Evolutionary conservation across 2,113 vertebrate genomes (phyloP).

Genomic region (Tapirus terrestris): DNA sequence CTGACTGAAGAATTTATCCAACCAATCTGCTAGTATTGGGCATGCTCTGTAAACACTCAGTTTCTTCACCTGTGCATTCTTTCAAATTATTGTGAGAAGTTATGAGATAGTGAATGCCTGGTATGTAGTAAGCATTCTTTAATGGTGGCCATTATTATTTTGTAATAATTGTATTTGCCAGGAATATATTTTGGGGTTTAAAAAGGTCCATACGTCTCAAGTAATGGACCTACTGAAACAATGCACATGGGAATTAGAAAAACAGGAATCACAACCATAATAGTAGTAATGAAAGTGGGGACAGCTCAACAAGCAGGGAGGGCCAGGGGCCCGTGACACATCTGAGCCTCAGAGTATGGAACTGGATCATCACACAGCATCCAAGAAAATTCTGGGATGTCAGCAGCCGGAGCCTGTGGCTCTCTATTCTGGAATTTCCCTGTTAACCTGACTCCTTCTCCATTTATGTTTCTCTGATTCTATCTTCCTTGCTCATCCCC

Average conservation of each 20-base stretch:
- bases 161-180: neutral
- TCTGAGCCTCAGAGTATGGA: neutral
- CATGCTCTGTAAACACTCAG: neutral
- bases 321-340: accelerated
- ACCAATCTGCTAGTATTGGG: neutral
- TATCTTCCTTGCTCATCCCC: neutral
- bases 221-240: neutral
- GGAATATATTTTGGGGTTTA: constrained; percentile 11
- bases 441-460: neutral
- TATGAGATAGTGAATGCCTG: neutral
- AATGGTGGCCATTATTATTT: neutral
- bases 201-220: neutral
- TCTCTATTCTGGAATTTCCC: neutral
- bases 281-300: neutral
- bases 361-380: neutral
- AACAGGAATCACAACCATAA: neutral
- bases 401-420: neutral
- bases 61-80: neutral
- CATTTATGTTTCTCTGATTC: neutral
- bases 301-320: neutral
- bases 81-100: neutral
- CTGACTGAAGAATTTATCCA: neutral
- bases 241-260: neutral
- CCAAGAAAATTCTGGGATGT: neutral
- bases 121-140: neutral